phyloP scores from a whole-genome alignment of 2,113 vertebrate genomes.

The Melanostigma gelatinosum region DNA sequence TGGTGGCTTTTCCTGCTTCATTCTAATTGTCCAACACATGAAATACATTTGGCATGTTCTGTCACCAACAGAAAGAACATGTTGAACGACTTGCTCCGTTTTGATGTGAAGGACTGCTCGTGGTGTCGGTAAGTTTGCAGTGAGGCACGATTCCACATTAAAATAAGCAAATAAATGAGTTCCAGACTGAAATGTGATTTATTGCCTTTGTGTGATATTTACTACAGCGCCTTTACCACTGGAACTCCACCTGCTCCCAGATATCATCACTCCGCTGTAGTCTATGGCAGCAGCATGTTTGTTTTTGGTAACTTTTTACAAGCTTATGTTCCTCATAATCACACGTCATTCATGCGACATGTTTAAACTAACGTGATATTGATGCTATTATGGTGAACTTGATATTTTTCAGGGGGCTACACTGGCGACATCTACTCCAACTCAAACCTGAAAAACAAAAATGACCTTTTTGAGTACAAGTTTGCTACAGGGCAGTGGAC shows the following conservation, averaged over 20 bases:
- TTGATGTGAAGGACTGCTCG: conserved; percentile 98
- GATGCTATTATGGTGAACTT: not conserved
- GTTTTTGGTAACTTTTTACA: conserved; percentile 89
- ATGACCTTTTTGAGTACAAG: conserved; percentile 99
- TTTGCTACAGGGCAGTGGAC: conserved; percentile 99
- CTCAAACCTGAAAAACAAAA: conserved; percentile 99
- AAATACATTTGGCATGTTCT: not conserved
- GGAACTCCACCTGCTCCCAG: conserved; percentile 95
- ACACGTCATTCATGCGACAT: not conserved
- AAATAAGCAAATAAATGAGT: not conserved
- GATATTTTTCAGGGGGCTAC: conserved; percentile 89
- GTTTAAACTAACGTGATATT: not conserved
- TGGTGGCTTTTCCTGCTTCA: not conserved
- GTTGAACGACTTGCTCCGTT: conserved; percentile 96
- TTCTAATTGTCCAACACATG: not conserved
- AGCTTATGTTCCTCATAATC: not conserved
- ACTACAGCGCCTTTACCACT: conserved; percentile 93
- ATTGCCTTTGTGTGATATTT: conserved; percentile 16
- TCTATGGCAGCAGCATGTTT: conserved; percentile 99
- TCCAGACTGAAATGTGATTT: not conserved
- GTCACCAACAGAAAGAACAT: conserved; percentile 89
- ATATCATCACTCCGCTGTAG: conserved; percentile 97
- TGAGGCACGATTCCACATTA: not conserved
- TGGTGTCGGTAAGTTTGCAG: conserved; percentile 91
- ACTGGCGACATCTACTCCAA: conserved; percentile 99